Conservation (phyloP, 2,888 invertebrate species). For the Drosophila colorata region DNA sequence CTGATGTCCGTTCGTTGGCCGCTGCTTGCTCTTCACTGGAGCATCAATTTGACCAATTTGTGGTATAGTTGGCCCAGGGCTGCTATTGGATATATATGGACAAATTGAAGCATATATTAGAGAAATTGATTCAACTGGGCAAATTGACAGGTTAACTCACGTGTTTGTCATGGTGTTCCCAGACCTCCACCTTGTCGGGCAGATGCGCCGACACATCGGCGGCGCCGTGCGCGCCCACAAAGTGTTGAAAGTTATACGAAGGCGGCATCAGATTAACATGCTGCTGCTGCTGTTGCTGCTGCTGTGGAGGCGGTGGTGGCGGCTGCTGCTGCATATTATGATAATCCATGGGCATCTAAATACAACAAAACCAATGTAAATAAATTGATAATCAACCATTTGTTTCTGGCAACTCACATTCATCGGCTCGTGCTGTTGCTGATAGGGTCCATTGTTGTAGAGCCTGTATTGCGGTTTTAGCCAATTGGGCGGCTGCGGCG, state of each 20-base stretch:
- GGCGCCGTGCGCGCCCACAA: slow-evolving; percentile 76
- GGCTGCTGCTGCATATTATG: slow-evolving; percentile 81
- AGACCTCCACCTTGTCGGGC: slow-evolving; percentile 84
- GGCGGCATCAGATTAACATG: slow-evolving; percentile 83
- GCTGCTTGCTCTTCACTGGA: slow-evolving; percentile 31
- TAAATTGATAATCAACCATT: neutral
- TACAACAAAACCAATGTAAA: neutral
- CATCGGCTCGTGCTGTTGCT: slow-evolving; percentile 81
- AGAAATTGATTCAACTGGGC: neutral
- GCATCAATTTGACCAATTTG: slow-evolving; percentile 83
- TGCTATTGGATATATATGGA: slow-evolving; percentile 51
- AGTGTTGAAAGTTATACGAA: slow-evolving; percentile 82
- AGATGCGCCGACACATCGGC: slow-evolving; percentile 80
- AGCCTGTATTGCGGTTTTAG: slow-evolving; percentile 75
- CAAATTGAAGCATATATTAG: neutral
- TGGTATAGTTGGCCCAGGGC: slow-evolving; percentile 83
- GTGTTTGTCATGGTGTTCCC: slow-evolving; percentile 85
- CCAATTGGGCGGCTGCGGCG: slow-evolving; percentile 74
- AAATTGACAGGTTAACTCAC: slow-evolving; percentile 67
- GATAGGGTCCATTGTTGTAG: slow-evolving; percentile 76
- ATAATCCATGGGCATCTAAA: slow-evolving; percentile 84
- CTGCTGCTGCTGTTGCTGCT: slow-evolving; percentile 77
- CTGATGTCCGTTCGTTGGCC: slow-evolving; percentile 21
- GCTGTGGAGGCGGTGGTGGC: slow-evolving; percentile 73
- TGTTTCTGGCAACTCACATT: slow-evolving; percentile 55